Percentiles rank a stretch among this genome's conserved stretches.
phyloP scores from a whole-genome alignment of 2,113 vertebrate genomes.

The Emydocephalus ijimae region DNA sequence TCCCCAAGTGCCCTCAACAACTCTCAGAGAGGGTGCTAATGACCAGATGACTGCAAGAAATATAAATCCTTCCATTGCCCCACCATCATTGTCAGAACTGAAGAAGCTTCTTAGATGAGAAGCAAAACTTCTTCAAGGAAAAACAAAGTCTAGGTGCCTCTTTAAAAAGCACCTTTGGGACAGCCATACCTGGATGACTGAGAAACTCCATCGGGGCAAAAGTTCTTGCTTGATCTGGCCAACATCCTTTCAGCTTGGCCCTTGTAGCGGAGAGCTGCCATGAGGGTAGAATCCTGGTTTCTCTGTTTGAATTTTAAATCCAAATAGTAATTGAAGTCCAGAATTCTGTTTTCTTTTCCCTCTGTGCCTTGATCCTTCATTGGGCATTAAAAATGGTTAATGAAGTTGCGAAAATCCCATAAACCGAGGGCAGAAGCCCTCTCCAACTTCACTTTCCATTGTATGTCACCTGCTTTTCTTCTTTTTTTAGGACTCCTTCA shows the following conservation, averaged over 20 bases:
- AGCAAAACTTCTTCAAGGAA: too few relatives aligned
- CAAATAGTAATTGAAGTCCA: not conserved
- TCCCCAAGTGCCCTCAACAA: too few relatives aligned
- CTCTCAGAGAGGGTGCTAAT: too few relatives aligned
- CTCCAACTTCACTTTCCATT: not conserved
- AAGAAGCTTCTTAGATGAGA: too few relatives aligned
- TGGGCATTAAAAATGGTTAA: not conserved
- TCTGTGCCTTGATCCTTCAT: not conserved
- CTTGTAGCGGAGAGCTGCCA: not conserved
- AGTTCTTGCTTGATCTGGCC: not conserved
- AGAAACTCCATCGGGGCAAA: not conserved
- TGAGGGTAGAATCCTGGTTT: too few relatives aligned
- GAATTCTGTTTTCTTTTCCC: not conserved
- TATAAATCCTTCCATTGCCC: too few relatives aligned
- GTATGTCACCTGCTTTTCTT: not conserved
- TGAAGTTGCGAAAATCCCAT: not conserved
- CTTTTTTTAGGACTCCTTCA: constrained; percentile 81
- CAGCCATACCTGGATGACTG: too few relatives aligned
- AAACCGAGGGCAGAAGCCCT: not conserved
- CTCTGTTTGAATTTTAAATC: not conserved
- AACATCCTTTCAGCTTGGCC: too few relatives aligned
- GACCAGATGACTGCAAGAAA: too few relatives aligned
- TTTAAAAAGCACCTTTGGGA: too few relatives aligned
- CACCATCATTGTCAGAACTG: too few relatives aligned
- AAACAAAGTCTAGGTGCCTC: too few relatives aligned